Conservation (phyloP, 2,888 invertebrate species). For the Cinara cedri region DNA sequence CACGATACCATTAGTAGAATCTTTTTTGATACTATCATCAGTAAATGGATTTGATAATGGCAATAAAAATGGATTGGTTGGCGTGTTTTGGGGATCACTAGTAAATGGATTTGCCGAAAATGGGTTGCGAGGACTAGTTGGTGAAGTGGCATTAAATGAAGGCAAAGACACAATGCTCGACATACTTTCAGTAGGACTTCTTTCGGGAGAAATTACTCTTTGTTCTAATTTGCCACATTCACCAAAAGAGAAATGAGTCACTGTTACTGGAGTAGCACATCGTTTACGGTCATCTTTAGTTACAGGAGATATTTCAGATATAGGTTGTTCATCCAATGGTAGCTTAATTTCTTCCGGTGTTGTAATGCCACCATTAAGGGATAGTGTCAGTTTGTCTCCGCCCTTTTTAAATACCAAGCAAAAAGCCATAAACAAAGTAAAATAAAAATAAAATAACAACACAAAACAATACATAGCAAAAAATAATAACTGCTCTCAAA, state of each 20-base stretch:
- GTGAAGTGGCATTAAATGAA: slow-evolving; percentile 48
- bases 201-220: slow-evolving; percentile 60
- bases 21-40: slow-evolving; percentile 46
- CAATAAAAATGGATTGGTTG: slow-evolving; percentile 57
- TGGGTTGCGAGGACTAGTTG: slow-evolving; percentile 61
- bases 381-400: slow-evolving; percentile 63
- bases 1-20: slow-evolving; percentile 33
- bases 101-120: slow-evolving; percentile 60
- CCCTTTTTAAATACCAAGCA: slow-evolving; percentile 60
- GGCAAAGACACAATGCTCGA: slow-evolving; percentile 59
- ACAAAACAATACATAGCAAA: slow-evolving; percentile 30
- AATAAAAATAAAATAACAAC: slow-evolving; percentile 30
- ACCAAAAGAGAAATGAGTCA: slow-evolving; percentile 68
- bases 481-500: slow-evolving; percentile 17
- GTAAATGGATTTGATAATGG: slow-evolving; percentile 51
- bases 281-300: slow-evolving; percentile 62
- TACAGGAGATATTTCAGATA: slow-evolving; percentile 58
- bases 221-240: slow-evolving; percentile 67
- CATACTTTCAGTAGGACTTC: slow-evolving; percentile 59
- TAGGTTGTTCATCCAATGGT: slow-evolving; percentile 47
- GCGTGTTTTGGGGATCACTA: slow-evolving; percentile 56
- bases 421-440: slow-evolving; percentile 56
- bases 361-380: slow-evolving; percentile 60
- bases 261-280: slow-evolving; percentile 68
- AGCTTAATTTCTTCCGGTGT: slow-evolving; percentile 54